A percentile compares a stretch with the other conserved stretches of the same genome.
phyloP scores from a whole-genome alignment of 2,888 invertebrate genomes.

The Sarcophaga subvicina region DNA sequence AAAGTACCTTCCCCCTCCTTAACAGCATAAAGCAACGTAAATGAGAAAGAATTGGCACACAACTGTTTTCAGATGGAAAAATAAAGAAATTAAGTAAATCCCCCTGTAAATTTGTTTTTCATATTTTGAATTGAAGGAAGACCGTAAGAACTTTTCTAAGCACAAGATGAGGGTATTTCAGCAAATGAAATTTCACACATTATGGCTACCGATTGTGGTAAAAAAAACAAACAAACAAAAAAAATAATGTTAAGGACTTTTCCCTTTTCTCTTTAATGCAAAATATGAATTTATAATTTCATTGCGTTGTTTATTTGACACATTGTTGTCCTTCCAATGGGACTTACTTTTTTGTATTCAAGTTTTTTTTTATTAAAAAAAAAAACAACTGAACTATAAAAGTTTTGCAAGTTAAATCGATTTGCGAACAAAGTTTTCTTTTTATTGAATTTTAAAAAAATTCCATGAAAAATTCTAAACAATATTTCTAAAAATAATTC shows the following conservation, averaged over 20 bases:
- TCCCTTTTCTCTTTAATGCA: constrained; percentile 8
- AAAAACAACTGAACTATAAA: constrained; percentile 12
- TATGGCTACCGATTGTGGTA: not conserved
- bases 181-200: not conserved
- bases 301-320: constrained; percentile 45
- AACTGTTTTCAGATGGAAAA: not conserved
- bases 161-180: not conserved
- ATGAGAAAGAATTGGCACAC: not conserved
- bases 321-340: constrained; percentile 57
- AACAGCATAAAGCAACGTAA: not conserved
- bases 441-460: too few species aligned
- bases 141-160: not conserved
- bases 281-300: constrained; percentile 34
- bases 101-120: not conserved
- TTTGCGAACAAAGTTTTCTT: too few species aligned
- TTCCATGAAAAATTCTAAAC: too few species aligned
- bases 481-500: too few species aligned
- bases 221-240: not conserved
- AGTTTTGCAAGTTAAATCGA: constrained; percentile 31
- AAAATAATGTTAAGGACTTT: not conserved
- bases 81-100: not conserved
- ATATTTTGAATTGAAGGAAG: too few species aligned
- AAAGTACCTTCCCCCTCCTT: not conserved
- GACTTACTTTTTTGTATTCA: constrained; percentile 24
- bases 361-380: not conserved